These are phyloP conservation scores for Caenorhabditis wallacei DNA, from an alignment of 2,888 invertebrate genomes.

Conservation along the genomic window DNA sequence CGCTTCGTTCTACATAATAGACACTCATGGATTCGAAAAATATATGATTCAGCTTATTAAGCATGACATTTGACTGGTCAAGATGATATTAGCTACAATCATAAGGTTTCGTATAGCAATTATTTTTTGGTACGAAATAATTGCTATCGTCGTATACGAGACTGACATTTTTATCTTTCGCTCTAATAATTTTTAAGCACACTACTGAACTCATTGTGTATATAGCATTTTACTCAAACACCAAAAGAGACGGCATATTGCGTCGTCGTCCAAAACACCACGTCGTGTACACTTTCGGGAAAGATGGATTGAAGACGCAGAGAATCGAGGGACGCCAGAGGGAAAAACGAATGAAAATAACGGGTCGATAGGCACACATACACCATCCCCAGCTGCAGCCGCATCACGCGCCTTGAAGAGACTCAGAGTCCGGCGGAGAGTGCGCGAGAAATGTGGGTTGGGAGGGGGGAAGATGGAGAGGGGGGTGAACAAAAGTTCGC, in stretches of 20 bases:
- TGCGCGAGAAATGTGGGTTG: slow-evolving; percentile 4
- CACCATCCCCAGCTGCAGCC: background rate
- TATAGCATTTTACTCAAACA: slow-evolving; percentile 29
- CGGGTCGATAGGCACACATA: slow-evolving; percentile 45
- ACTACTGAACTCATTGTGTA: slow-evolving; percentile 10
- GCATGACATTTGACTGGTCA: background rate
- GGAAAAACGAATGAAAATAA: slow-evolving; percentile 11
- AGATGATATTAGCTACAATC: background rate
- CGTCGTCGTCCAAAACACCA: slow-evolving; percentile 26
- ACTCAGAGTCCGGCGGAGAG: slow-evolving; percentile 27
- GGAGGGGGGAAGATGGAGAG: background rate
- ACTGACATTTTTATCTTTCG: background rate
- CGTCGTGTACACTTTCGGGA: slow-evolving; percentile 25
- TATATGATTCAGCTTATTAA: background rate
- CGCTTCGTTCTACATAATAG: too few relatives aligned
- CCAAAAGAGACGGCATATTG: slow-evolving; percentile 40
- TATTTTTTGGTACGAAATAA: background rate
- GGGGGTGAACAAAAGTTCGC: slow-evolving; percentile 50
- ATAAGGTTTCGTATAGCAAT: background rate
- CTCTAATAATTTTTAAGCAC: slow-evolving; percentile 2
- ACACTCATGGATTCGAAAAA: too few relatives aligned
- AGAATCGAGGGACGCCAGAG: background rate
- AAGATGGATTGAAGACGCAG: background rate
- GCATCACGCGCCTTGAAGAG: slow-evolving; percentile 37
- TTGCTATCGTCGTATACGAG: background rate